Evolutionary conservation across 2,797 vertebrate genomes (phyloP).

Genomic region (Coendou prehensilis): DNA sequence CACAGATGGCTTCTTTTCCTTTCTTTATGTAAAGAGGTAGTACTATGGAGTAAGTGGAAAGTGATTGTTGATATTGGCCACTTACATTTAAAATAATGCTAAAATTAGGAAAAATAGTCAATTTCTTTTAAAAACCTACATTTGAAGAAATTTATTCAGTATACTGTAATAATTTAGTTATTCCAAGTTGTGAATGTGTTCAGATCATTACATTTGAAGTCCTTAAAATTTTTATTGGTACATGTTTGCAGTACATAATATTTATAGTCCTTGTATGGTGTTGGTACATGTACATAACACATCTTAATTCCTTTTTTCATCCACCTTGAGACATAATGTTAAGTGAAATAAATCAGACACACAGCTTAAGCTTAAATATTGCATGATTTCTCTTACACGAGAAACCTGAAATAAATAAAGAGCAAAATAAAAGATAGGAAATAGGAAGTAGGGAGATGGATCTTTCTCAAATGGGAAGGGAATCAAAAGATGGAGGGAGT

Average conservation of each 20-base stretch:
- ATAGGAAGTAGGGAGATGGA: not conserved
- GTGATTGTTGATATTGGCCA: constrained; percentile 47
- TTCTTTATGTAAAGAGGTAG: constrained; percentile 68
- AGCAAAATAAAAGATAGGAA: not conserved
- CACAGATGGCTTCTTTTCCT: constrained; percentile 66
- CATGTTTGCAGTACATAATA: not conserved
- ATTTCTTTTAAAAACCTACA: constrained; percentile 49
- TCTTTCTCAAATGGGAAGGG: not conserved
- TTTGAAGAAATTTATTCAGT: constrained; percentile 61
- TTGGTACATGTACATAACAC: not conserved
- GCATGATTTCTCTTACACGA: not conserved
- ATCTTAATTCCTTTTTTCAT: not conserved
- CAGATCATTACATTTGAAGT: constrained; percentile 55
- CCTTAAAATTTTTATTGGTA: not conserved
- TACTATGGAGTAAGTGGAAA: constrained; percentile 66
- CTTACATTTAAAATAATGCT: constrained; percentile 66
- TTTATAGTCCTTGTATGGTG: not conserved
- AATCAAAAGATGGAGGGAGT: not conserved
- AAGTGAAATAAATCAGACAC: not conserved
- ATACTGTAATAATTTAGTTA: constrained; percentile 57
- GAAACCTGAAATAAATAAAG: not conserved
- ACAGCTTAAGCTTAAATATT: not conserved
- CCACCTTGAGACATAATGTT: not conserved
- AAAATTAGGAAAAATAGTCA: constrained; percentile 22
- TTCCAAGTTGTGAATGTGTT: constrained; percentile 51